Evolutionary conservation across 2,797 vertebrate genomes (phyloP), one percentile per base, ranked within the genome.

Genomic region (Eremophila alpestris): DNA sequence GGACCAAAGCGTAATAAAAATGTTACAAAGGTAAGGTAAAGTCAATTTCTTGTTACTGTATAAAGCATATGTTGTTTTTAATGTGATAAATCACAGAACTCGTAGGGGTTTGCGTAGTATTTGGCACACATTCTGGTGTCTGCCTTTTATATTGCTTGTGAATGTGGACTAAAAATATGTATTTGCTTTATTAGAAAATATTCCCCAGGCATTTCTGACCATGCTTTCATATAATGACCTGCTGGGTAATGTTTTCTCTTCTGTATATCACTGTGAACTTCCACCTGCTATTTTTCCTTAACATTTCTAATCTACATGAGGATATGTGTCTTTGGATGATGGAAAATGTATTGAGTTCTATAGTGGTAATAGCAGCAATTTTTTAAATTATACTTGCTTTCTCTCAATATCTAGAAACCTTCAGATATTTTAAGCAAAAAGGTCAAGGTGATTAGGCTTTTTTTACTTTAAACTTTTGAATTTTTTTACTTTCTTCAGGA

Each of bases 1-100:
- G 83, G 80, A 83, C 76, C 26, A 48, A 93, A 93, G 52, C 81
- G 34, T 91, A 78, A 86, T 81, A 88, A 94, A 94, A 94, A 81
- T 11, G 29, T 76, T 95, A 73, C 70, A 86, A 83, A 85, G 52
- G 36, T 65, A 87, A 94, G 69, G 82, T 94, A 63, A 91, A 93
- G 65, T 65, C 55, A 83, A 38, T 62, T 86, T 88, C 81, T 91
- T 95, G 85, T 90, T 89, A 89, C 76, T 76, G 64, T 83, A 34
- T 62, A 81, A 87, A 95, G 27, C 84, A 82, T 91, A 83, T 88
- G 89, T 85, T 96, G 77, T 91, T 95, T 95, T 92, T 86, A 91
- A 78, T 75, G 62, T 93, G 82, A 89, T 87, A 87, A 80, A 73
- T 73, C 93, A 32, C 76, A 95, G 73, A 92, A 74, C 58, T 93